Evolutionary conservation across 2,888 invertebrate genomes (phyloP).

Genomic region (Eristalis pertinax): DNA sequence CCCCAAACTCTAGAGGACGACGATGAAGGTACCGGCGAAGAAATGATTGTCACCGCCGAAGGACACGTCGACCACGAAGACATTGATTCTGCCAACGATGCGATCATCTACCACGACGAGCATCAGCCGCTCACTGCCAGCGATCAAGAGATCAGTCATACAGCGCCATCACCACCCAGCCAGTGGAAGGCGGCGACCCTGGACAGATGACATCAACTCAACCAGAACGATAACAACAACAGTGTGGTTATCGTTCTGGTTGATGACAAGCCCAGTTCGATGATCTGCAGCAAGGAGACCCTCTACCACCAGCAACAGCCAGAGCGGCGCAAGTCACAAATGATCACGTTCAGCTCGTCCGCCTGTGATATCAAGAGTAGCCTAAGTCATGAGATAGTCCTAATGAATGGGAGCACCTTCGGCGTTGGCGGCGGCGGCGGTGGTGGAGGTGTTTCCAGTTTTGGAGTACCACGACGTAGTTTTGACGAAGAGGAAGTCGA

Average conservation of each 20-base stretch:
- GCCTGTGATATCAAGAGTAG: constrained; percentile 81
- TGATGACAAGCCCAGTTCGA: constrained; percentile 80
- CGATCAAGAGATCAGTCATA: constrained; percentile 74
- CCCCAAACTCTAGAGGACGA: constrained; percentile 76
- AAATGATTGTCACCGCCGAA: constrained; percentile 78
- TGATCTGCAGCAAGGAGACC: constrained; percentile 79
- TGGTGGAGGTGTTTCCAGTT: neutral
- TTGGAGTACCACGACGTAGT: constrained; percentile 75
- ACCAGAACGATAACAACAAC: constrained; percentile 80
- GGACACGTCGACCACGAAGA: constrained; percentile 75
- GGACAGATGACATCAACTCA: constrained; percentile 81
- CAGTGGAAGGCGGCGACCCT: constrained; percentile 71
- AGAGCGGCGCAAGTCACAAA: constrained; percentile 79
- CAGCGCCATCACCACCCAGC: constrained; percentile 75
- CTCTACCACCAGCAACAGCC: constrained; percentile 76
- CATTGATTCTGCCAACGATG: constrained; percentile 79
- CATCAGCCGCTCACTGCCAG: constrained; percentile 79
- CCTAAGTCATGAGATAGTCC: constrained; percentile 79
- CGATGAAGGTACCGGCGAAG: constrained; percentile 74
- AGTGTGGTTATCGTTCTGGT: constrained; percentile 81
- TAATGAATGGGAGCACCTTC: constrained; percentile 75
- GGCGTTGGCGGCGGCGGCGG: constrained; percentile 57
- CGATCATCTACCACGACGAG: constrained; percentile 78
- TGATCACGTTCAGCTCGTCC: constrained; percentile 80
- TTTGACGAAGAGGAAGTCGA: constrained; percentile 79